A percentile compares a stretch with the other conserved stretches of the same genome.
These are phyloP conservation scores for Drosophila miranda DNA, from an alignment of 1,140 invertebrate genomes.

Conservation along the genomic window DNA sequence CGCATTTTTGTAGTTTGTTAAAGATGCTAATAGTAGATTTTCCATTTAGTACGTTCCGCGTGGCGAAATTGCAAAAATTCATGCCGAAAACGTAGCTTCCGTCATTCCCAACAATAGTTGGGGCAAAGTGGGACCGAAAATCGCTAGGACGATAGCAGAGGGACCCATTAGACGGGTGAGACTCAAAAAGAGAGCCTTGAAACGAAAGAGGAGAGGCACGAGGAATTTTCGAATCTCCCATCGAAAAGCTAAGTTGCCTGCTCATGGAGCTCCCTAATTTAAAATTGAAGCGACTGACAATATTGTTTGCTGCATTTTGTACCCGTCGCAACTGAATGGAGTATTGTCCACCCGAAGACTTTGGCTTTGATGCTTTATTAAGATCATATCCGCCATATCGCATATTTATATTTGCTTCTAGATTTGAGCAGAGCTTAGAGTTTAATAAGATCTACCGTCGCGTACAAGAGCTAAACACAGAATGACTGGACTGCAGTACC, in stretches of 20 bases:
- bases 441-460: constrained; percentile 7
- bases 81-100: constrained; percentile 68
- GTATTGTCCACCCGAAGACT: constrained; percentile 44
- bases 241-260: constrained; percentile 31
- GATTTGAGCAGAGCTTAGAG: neutral
- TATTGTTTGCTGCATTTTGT: constrained; percentile 63
- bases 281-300: constrained; percentile 65
- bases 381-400: constrained; percentile 85
- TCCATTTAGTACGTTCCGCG: constrained; percentile 61
- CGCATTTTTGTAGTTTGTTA: constrained; percentile 55
- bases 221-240: constrained; percentile 3
- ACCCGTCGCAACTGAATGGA: constrained; percentile 64
- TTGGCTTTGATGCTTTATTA: constrained; percentile 83
- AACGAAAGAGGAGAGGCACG: constrained; percentile 74
- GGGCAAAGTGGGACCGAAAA: constrained; percentile 46
- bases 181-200: constrained; percentile 71
- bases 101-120: constrained; percentile 5
- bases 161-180: constrained; percentile 32
- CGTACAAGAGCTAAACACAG: constrained; percentile 30
- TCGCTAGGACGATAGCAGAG: constrained; percentile 47
- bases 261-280: constrained; percentile 59
- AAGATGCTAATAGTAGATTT: constrained; percentile 69
- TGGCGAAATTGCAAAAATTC: constrained; percentile 66
- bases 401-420: constrained; percentile 72
- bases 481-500: constrained; percentile 35